Evolutionary conservation across 64 coral and sea anemone genomes (phyloP).

Genomic region (Montipora capricornis): DNA sequence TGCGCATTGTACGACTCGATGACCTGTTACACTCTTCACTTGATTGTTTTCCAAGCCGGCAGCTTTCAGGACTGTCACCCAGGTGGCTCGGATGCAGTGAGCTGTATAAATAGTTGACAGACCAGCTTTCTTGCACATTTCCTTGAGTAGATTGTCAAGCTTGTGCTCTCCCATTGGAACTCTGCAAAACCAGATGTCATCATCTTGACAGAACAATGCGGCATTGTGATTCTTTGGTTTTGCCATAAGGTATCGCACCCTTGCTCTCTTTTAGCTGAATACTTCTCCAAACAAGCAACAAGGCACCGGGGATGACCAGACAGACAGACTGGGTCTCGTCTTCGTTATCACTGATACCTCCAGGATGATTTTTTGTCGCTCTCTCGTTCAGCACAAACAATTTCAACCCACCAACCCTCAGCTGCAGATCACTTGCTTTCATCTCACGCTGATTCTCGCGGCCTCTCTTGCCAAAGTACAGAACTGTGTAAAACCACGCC

Average conservation of each 20-base stretch:
- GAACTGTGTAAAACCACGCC: too few relatives aligned
- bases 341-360: constrained; percentile 36
- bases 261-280: constrained; percentile 40
- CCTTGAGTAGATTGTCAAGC: constrained; percentile 36
- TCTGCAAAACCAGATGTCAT: constrained; percentile 19
- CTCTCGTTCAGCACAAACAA: constrained; percentile 7
- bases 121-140: constrained; percentile 62
- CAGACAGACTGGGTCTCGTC: constrained; percentile 38
- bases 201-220: too few relatives aligned
- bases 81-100: constrained; percentile 69
- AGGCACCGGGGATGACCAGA: constrained; percentile 30
- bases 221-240: too few relatives aligned
- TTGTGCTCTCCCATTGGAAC: constrained; percentile 44
- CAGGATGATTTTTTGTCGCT: constrained; percentile 57
- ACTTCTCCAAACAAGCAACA: constrained; percentile 21
- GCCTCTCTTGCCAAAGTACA: too few relatives aligned
- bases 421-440: too few relatives aligned
- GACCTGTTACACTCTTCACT: constrained; percentile 33
- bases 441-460: too few relatives aligned
- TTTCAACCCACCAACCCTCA: neutral
- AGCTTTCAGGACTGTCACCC: constrained; percentile 36
- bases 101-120: constrained; percentile 35
- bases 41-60: constrained; percentile 54
- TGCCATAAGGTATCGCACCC: neutral
- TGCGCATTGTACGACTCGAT: constrained; percentile 40